Evolutionary conservation across 2,888 invertebrate genomes (phyloP).

Genomic region (Lithodes maja): DNA sequence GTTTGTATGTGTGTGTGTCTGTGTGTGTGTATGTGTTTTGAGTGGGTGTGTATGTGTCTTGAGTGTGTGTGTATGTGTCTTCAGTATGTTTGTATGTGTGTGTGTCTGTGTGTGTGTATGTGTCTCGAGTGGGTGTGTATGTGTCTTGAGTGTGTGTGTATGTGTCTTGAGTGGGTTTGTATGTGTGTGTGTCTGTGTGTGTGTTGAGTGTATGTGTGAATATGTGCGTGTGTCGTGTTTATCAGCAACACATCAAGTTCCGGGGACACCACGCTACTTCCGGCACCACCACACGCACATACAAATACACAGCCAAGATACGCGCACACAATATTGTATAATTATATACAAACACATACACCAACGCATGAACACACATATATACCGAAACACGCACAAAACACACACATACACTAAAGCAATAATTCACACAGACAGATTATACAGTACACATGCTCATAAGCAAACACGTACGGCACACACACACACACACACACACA

Average conservation of each 20-base stretch:
- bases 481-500: too few species aligned
- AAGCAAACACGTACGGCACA: too few species aligned
- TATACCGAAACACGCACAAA: not conserved
- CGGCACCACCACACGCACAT: not conserved
- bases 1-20: conserved; percentile 19
- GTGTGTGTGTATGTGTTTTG: conserved; percentile 20
- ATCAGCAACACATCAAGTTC: not conserved
- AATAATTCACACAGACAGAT: too few species aligned
- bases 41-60: too few species aligned
- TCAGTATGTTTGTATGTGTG: too few species aligned
- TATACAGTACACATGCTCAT: too few species aligned
- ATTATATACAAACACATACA: not conserved
- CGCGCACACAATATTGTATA: not conserved
- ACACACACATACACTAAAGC: not conserved
- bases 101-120: too few species aligned
- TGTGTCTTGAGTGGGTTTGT: too few species aligned
- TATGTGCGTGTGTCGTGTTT: not conserved
- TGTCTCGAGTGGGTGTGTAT: too few species aligned
- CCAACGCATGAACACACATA: not conserved
- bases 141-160: too few species aligned
- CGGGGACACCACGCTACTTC: not conserved
- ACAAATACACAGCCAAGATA: not conserved
- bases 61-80: too few species aligned
- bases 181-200: not conserved
- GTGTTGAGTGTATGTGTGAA: not conserved